These are phyloP conservation scores for Trichopoda pennipes DNA, from an alignment of 2,888 invertebrate species.

Conservation along the genomic window DNA sequence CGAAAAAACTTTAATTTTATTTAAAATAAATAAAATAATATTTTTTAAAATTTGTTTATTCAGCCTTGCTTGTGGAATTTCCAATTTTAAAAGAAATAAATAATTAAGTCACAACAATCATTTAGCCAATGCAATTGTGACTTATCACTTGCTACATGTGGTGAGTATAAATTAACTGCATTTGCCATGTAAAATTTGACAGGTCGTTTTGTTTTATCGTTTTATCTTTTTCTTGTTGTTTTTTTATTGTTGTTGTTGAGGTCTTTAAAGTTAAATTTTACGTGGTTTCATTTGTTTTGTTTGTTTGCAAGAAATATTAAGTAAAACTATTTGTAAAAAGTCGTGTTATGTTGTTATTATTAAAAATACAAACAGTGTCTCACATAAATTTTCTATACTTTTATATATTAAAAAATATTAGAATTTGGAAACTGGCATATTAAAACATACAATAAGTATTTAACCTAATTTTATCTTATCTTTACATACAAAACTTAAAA, in stretches of 20 bases:
- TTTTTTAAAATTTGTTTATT: not conserved
- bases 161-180: conserved; percentile 18
- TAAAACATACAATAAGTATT: too few species aligned
- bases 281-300: conserved; percentile 49
- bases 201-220: not conserved
- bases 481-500: too few species aligned
- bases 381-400: not conserved
- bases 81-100: not conserved
- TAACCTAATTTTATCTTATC: too few species aligned
- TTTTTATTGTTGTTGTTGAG: conserved; percentile 23
- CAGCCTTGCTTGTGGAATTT: conserved; percentile 23
- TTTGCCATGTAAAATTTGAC: conserved; percentile 29
- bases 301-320: conserved; percentile 22
- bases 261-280: conserved; percentile 10
- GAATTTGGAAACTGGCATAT: too few species aligned
- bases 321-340: conserved; percentile 16
- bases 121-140: not conserved
- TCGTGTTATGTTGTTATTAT: not conserved
- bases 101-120: conserved; percentile 22
- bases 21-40: too few species aligned
- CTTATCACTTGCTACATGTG: conserved; percentile 18
- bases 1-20: not conserved
- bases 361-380: not conserved
- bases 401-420: too few species aligned
- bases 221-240: not conserved